Percentiles rank a stretch among this genome's conserved stretches.
phyloP scores from a whole-genome alignment of 2,888 invertebrate species.

The Alloscopus bannaensis region DNA sequence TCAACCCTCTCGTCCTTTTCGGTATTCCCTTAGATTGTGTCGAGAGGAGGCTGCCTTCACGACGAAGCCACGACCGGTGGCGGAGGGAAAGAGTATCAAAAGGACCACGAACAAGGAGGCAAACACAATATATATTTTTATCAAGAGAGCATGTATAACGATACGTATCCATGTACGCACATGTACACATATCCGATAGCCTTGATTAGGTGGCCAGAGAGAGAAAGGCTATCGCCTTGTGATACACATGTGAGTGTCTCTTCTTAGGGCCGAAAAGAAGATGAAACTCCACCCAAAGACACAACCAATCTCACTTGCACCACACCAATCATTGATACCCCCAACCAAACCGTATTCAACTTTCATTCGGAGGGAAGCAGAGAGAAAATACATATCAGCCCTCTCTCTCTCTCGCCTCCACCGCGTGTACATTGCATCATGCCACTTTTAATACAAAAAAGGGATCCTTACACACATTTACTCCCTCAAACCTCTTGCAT shows the following conservation, averaged over 20 bases:
- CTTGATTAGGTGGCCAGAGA: conserved; percentile 22
- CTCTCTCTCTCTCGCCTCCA: too few relatives aligned
- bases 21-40: too few relatives aligned
- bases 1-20: too few relatives aligned
- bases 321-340: conserved; percentile 44
- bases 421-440: neutral
- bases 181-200: neutral
- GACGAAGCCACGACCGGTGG: neutral
- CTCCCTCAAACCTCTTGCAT: too few relatives aligned
- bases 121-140: too few relatives aligned
- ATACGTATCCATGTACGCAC: neutral
- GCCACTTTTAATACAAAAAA: neutral
- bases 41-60: neutral
- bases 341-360: conserved; percentile 12
- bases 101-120: too few relatives aligned
- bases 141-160: too few relatives aligned
- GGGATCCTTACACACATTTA: neutral
- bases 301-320: conserved; percentile 39
- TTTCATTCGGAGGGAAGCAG: neutral
- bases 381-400: neutral
- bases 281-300: conserved; percentile 33
- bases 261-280: conserved; percentile 12
- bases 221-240: conserved; percentile 14
- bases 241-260: neutral
- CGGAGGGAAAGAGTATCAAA: too few relatives aligned